Evolutionary conservation across 1,140 invertebrate species (phyloP), one percentile per base, ranked within the genome.

Genomic region (Camponotus pennsylvanicus): DNA sequence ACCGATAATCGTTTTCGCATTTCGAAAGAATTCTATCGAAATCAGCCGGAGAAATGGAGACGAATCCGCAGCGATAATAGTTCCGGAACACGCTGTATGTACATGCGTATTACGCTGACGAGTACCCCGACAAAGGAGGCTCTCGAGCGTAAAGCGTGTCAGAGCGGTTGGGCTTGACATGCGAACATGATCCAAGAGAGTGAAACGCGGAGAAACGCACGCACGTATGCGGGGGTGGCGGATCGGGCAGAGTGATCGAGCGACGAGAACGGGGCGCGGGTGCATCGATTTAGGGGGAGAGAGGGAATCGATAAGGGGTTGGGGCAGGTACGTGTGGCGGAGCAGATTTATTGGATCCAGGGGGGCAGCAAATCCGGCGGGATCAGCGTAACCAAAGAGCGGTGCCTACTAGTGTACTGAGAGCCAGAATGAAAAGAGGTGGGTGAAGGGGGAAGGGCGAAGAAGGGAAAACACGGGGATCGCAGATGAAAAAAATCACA

Each of bases 91-190:
- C 61, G 76, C 63, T 66, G 83, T 85, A 85, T 67, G 40, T 21
- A 37, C 55, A 21, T 34, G 49, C 77, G 85, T 57, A 86, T 86
- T 85, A 85, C 85, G 63, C 63, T 75, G 85, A 80, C 79, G 88
- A 89, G 88, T n/a, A 69, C 75, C 75, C 63, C 89, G 80, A 90
- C 89, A 90, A 90, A 90, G 89, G 89, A 90, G 85, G 45, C 88
- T 90, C 89, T 90, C 88, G 89, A 90, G 89, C 89, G 89, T 90
- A 87, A 90, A 90, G 89, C 89, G 89, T 90, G 89, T 90, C 89
- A 90, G 88, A 90, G 89, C 88, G 86, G 88, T 90, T 90, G 86
- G 86, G 88, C 89, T 90, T 90, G 89, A 90, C 89, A 90, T 76
- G 89, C 89, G 89, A 90, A 89, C 89, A 89, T 78, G 88, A 90